Evolutionary conservation across 2,113 vertebrate genomes (phyloP).

Genomic region (Panthera tigris): DNA sequence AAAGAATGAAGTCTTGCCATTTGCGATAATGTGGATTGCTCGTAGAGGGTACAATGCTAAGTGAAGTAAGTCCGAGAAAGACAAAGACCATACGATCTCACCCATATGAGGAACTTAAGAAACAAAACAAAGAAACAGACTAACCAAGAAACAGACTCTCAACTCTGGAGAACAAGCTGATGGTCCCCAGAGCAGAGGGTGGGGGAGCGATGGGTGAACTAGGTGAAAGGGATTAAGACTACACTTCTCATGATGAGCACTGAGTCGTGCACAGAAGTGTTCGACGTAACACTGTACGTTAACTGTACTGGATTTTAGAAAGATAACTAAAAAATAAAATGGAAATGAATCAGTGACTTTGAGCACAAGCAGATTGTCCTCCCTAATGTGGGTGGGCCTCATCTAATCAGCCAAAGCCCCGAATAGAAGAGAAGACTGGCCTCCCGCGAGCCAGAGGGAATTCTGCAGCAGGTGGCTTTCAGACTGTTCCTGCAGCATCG

Average conservation of each 20-base stretch:
- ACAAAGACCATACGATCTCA: background rate
- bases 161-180: background rate
- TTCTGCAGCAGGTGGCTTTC: background rate
- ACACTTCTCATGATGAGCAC: background rate
- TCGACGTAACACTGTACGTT: background rate
- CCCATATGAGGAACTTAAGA: background rate
- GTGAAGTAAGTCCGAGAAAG: background rate
- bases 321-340: background rate
- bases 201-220: background rate
- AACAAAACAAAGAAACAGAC: background rate
- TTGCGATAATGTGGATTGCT: background rate
- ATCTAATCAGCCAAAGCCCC: background rate
- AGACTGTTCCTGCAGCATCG: background rate
- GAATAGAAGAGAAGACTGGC: background rate
- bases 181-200: background rate
- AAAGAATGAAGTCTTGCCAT: background rate
- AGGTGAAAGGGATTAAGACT: background rate
- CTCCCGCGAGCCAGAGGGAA: background rate
- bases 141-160: background rate
- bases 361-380: background rate
- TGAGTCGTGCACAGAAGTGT: background rate
- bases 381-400: background rate
- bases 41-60: background rate
- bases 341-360: background rate
- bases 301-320: background rate